Evolutionary conservation across 2,888 invertebrate species (phyloP).

Genomic region (Eupithecia subumbrata): DNA sequence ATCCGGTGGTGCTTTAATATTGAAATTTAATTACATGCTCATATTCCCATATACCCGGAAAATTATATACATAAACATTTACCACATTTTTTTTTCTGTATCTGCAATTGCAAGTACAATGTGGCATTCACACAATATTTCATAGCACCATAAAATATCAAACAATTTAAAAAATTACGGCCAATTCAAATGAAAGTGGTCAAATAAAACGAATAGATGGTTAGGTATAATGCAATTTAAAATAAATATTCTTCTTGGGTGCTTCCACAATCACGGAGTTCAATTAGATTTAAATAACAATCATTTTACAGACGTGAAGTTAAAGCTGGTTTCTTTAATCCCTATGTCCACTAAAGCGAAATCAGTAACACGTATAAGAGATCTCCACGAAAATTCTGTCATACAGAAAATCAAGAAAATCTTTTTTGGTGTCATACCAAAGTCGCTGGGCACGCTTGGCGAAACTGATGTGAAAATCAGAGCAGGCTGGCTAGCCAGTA

Average conservation of each 20-base stretch:
- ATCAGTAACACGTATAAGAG: neutral
- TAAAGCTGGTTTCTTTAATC: conserved; percentile 48
- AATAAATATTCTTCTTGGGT: conserved; percentile 23
- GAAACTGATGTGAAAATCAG: no score
- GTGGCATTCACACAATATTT: conserved; percentile 21
- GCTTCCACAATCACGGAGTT: conserved; percentile 32
- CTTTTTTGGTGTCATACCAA: neutral
- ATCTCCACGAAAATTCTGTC: neutral
- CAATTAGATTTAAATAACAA: conserved; percentile 46
- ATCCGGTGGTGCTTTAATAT: no score
- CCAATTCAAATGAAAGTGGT: conserved; percentile 26
- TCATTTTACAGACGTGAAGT: conserved; percentile 44
- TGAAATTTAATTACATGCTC: no score
- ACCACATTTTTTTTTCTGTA: neutral
- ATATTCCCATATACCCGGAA: no score
- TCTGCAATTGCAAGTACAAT: neutral
- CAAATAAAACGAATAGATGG: conserved; percentile 34
- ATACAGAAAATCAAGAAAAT: neutral
- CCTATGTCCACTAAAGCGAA: conserved; percentile 14
- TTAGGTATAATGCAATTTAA: conserved; percentile 38
- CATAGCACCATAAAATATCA: conserved; percentile 19
- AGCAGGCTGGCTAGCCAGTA: neutral
- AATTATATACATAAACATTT: no score
- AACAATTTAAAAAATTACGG: conserved; percentile 20
- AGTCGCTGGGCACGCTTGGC: neutral